Conservation (phyloP, 2,113 vertebrate species). For the Corythoichthys haematopterus region DNA sequence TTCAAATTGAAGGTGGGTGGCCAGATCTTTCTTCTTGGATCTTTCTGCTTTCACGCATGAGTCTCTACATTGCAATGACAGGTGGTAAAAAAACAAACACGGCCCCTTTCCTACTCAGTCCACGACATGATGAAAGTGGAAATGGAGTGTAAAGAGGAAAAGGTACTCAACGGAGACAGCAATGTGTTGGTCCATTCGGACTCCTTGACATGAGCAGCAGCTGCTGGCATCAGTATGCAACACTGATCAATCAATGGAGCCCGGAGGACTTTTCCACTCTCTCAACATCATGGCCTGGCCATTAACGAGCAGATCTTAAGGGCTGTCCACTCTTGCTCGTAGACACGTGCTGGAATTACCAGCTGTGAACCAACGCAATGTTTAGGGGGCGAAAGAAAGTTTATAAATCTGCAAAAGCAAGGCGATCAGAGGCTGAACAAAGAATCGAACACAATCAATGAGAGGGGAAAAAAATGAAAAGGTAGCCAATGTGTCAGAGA, state of each 20-base stretch:
- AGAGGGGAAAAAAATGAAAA: constrained; percentile 22
- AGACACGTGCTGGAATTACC: constrained; percentile 70
- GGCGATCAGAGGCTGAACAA: constrained; percentile 3
- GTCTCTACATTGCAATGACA: constrained; percentile 18
- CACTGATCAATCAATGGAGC: constrained; percentile 68
- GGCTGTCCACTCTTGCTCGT: constrained; percentile 46
- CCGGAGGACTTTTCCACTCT: constrained; percentile 68
- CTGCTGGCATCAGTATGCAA: constrained; percentile 50
- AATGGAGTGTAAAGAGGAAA: constrained; percentile 18
- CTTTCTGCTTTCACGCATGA: constrained; percentile 16
- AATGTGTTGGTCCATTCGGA: constrained; percentile 31
- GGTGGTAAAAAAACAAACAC: constrained; percentile 37
- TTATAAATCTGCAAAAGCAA: constrained; percentile 80
- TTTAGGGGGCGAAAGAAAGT: constrained; percentile 84
- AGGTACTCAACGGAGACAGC: constrained; percentile 18
- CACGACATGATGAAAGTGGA: constrained; percentile 26
- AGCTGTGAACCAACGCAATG: constrained; percentile 81
- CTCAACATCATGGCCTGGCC: constrained; percentile 48
- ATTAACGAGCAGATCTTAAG: constrained; percentile 72
- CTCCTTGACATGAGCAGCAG: constrained; percentile 26
- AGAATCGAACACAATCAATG: constrained; percentile 65
- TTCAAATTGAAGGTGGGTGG: constrained; percentile 15
- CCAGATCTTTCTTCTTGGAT: constrained; percentile 7
- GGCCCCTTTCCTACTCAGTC: constrained; percentile 17
- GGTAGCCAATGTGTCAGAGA: constrained; percentile 11